Conservation (phyloP, 2,113 vertebrate genomes). For the Corvus cornix region DNA sequence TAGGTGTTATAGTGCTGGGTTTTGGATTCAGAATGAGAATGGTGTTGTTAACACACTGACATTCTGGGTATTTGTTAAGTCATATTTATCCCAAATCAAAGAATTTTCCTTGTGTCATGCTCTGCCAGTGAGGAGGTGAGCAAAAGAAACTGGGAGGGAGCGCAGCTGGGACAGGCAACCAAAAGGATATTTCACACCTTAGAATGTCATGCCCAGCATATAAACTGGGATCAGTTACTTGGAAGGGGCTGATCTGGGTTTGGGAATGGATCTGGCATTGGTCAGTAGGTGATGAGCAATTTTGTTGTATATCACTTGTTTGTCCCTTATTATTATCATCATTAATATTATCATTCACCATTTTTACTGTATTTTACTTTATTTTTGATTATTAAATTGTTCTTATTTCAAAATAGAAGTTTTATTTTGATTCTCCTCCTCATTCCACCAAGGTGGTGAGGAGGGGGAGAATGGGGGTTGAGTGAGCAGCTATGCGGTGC, state of each 20-base stretch:
- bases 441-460: background rate
- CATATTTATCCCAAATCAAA: background rate
- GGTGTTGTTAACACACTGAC: background rate
- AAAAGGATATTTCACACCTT: background rate
- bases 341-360: background rate
- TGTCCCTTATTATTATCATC: background rate
- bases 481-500: background rate
- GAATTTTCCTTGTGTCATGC: background rate
- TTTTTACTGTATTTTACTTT: background rate
- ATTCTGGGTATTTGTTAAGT: background rate
- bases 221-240: background rate
- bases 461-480: background rate
- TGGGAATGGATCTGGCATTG: background rate
- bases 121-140: background rate
- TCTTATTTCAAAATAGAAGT: background rate
- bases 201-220: background rate
- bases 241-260: background rate
- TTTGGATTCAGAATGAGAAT: background rate
- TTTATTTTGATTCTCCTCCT: background rate
- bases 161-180: background rate
- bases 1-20: background rate
- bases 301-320: background rate
- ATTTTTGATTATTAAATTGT: background rate
- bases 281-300: background rate
- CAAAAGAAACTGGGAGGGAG: background rate